Evolutionary conservation across 2,113 vertebrate genomes (phyloP).

Genomic region (Phylloscopus trochiloides): DNA sequence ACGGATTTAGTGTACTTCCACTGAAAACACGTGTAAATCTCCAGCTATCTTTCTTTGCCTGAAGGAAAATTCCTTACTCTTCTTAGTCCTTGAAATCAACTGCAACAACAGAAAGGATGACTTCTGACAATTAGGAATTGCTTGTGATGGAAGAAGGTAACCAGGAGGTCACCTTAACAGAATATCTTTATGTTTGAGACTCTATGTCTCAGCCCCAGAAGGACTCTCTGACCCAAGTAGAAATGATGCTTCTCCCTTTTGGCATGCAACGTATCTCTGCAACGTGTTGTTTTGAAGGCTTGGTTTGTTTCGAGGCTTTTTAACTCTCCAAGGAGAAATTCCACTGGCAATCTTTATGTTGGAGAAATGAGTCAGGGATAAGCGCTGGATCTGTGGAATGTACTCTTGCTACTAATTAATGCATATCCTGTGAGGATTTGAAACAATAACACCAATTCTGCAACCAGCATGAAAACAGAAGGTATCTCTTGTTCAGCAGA

Average conservation of each 20-base stretch:
- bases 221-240: background rate
- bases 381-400: background rate
- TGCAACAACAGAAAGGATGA: background rate
- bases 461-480: background rate
- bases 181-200: background rate
- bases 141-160: background rate
- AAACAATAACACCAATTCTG: background rate
- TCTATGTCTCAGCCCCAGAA: background rate
- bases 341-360: background rate
- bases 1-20: constrained; percentile 55
- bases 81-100: background rate
- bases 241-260: background rate
- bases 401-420: background rate
- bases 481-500: background rate
- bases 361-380: background rate
- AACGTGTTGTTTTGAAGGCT: background rate
- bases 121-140: background rate
- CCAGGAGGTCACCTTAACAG: background rate
- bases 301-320: background rate
- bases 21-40: constrained; percentile 37
- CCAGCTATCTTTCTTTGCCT: constrained; percentile 33
- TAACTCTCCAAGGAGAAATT: background rate
- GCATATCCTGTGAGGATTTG: background rate
- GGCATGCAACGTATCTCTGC: background rate
- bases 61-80: constrained; percentile 31